Evolutionary conservation across 2,113 vertebrate species (phyloP), one percentile per base, ranked within the genome.

Genomic region (Saguinus midas): DNA sequence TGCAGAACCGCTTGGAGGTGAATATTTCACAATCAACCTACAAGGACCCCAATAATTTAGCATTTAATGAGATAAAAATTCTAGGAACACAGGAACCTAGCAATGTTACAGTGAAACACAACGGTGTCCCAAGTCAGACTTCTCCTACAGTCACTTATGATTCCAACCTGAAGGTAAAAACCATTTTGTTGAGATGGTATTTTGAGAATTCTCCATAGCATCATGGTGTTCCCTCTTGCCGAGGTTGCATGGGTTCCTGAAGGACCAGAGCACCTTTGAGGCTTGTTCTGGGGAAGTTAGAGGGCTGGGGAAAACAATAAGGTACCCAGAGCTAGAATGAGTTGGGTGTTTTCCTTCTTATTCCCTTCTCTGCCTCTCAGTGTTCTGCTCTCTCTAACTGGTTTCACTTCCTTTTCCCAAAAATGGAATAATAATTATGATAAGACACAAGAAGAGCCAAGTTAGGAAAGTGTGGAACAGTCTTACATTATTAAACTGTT

Each of bases 1-100:
- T 98, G 72, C 95, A 99, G 99, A 98, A 98, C 50, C 1, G 4
- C 1, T 98, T 99, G 85, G 91, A 96, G 29, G 97, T 99, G 96
- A 95, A 96, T 7, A 98, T 97, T 61, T 72, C 79, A 58, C 96
- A 98, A 4, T 96, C 91, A 83, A 98, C 95, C 50, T 99, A 99
- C 73, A 16, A 0, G 7, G 99, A 99, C 94, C 98, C 99, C 84
- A 99, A 99, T 97, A 99, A 99, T 29, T 96, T 99, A 90, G 96
- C 16, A 58, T 99, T 99, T 98, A 98, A 99, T 86, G 98, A 99
- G 96, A 99, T 99, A 87, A 99, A 98, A 80, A 94, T 99, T 35
- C 43, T 99, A 25, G 99, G 99, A 1, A 72, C 48, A 0, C 2
- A 9, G 10, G 14, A 88, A 72, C 98, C 98, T 0, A 0, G 0